phyloP scores from a whole-genome alignment of 2,888 invertebrate species.

The Ophraella communa region DNA sequence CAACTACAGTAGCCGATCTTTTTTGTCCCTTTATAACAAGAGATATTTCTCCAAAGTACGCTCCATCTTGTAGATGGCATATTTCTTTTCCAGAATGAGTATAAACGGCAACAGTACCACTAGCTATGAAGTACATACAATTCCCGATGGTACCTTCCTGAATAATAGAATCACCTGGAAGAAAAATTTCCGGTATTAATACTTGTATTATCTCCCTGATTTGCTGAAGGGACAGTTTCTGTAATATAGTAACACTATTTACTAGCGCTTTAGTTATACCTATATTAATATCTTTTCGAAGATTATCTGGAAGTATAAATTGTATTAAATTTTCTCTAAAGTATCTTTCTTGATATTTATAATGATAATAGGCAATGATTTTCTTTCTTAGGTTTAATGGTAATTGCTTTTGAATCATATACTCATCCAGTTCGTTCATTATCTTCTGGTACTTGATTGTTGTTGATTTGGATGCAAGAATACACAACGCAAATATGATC shows the following conservation, averaged over 20 bases:
- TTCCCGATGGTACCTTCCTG: slow-evolving; percentile 66
- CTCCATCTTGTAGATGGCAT: slow-evolving; percentile 62
- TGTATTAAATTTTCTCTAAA: slow-evolving; percentile 52
- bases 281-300: slow-evolving; percentile 62
- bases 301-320: slow-evolving; percentile 43
- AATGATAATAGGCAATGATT: slow-evolving; percentile 55
- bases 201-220: slow-evolving; percentile 63
- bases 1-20: slow-evolving; percentile 64
- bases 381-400: slow-evolving; percentile 54
- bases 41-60: slow-evolving; percentile 68
- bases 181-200: slow-evolving; percentile 65
- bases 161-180: slow-evolving; percentile 68
- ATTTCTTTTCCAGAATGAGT: slow-evolving; percentile 69
- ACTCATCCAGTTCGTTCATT: slow-evolving; percentile 56
- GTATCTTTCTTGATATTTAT: slow-evolving; percentile 57
- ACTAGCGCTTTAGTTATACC: slow-evolving; percentile 65
- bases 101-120: slow-evolving; percentile 67
- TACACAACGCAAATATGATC: slow-evolving; percentile 22
- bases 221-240: slow-evolving; percentile 60
- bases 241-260: slow-evolving; percentile 64
- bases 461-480: slow-evolving; percentile 33
- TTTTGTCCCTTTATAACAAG: slow-evolving; percentile 64
- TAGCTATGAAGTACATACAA: slow-evolving; percentile 69
- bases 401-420: slow-evolving; percentile 56
- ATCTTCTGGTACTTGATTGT: slow-evolving; percentile 57